These are phyloP conservation scores for Epirrhoe tristata DNA, from an alignment of 2,888 invertebrate genomes.

Conservation along the genomic window DNA sequence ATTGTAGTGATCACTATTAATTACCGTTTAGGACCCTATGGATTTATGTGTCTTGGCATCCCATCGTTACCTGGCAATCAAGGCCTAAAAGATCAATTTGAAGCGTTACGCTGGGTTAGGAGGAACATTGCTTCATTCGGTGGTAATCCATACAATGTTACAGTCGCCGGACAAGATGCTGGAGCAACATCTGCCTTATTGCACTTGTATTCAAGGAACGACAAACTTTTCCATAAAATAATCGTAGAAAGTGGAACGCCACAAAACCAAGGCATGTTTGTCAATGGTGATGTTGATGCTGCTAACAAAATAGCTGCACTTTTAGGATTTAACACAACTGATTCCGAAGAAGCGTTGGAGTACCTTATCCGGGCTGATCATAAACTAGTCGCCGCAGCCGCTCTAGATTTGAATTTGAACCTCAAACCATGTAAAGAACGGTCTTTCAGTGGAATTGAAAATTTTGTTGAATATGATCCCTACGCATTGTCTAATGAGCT, in stretches of 20 bases:
- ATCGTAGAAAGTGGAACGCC: conserved; percentile 77
- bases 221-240: conserved; percentile 72
- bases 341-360: conserved; percentile 64
- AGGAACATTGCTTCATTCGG: conserved; percentile 74
- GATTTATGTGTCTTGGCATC: conserved; percentile 74
- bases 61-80: conserved; percentile 75
- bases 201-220: conserved; percentile 71
- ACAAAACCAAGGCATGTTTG: conserved; percentile 68
- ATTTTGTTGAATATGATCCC: conserved; percentile 70
- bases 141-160: conserved; percentile 76
- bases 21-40: conserved; percentile 77
- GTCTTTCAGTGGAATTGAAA: conserved; percentile 72
- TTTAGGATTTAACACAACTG: conserved; percentile 66
- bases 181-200: conserved; percentile 71
- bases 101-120: conserved; percentile 73
- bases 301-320: conserved; percentile 68
- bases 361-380: conserved; percentile 63
- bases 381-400: conserved; percentile 65
- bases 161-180: conserved; percentile 73
- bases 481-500: conserved; percentile 63
- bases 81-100: conserved; percentile 75
- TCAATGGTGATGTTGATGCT: conserved; percentile 62
- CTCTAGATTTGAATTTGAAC: conserved; percentile 59
- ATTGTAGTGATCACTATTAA: conserved; percentile 74
- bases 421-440: conserved; percentile 73